Evolutionary conservation across 35 echinoderm and acorn worm genomes (phyloP).

Genomic region (Ophiothrix spiculata): DNA sequence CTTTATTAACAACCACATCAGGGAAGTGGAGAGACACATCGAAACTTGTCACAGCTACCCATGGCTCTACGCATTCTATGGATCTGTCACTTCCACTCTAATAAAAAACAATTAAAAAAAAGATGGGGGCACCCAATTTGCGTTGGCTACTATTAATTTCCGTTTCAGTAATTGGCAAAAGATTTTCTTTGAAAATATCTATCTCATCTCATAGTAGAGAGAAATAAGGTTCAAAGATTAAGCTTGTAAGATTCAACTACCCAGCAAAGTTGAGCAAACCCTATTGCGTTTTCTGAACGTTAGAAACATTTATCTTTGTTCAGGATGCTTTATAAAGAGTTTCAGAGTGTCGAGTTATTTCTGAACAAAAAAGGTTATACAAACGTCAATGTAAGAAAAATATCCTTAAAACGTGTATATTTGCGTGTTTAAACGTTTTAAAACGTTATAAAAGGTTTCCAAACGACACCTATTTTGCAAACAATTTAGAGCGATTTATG

Average conservation of each 20-base stretch:
- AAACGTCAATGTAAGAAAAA: too few relatives aligned
- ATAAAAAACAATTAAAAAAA: background rate
- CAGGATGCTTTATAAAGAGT: too few relatives aligned
- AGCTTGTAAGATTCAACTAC: too few relatives aligned
- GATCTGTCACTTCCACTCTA: slow-evolving; percentile 18
- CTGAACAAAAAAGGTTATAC: too few relatives aligned
- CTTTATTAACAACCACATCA: slow-evolving; percentile 54
- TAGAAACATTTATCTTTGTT: too few relatives aligned
- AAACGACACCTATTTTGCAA: background rate
- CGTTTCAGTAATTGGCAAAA: background rate
- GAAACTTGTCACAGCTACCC: slow-evolving; percentile 25
- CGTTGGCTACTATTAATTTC: background rate
- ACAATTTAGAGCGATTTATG: background rate
- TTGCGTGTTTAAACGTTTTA: too few relatives aligned
- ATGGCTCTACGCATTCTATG: slow-evolving; percentile 30
- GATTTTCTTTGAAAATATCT: background rate
- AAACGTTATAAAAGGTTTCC: too few relatives aligned
- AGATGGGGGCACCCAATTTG: background rate
- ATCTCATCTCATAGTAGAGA: background rate
- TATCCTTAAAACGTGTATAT: too few relatives aligned
- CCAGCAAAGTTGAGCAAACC: too few relatives aligned
- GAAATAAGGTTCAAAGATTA: too few relatives aligned
- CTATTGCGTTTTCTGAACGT: too few relatives aligned
- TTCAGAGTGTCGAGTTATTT: too few relatives aligned
- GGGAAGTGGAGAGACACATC: slow-evolving; percentile 49